Percentiles rank a stretch among this genome's conserved stretches.
Evolutionary conservation across 2,113 vertebrate species (phyloP).

Genomic region (Thamnophis sirtalis): DNA sequence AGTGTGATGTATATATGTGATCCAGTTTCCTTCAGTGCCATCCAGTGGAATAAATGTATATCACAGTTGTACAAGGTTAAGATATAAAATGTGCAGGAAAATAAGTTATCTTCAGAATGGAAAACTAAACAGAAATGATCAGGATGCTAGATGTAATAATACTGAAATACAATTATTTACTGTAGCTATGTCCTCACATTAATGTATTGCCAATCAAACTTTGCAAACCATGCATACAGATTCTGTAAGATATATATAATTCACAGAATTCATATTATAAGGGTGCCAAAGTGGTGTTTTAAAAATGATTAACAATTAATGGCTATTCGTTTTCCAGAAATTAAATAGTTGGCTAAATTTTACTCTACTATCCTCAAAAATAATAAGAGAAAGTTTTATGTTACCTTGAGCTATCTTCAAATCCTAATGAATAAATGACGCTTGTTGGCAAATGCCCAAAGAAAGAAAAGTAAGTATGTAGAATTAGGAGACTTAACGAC

Average conservation of each 20-base stretch:
- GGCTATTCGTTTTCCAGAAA: conserved; percentile 27
- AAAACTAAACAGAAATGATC: conserved; percentile 49
- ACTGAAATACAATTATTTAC: conserved; percentile 55
- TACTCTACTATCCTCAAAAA: conserved; percentile 7
- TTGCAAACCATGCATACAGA: conserved; percentile 16
- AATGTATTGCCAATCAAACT: conserved; percentile 43
- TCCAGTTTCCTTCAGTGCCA: conserved; percentile 67
- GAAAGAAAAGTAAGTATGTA: background rate
- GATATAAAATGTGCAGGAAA: conserved; percentile 3
- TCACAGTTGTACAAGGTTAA: background rate
- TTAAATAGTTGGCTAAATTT: background rate
- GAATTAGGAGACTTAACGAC: background rate
- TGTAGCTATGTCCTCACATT: conserved; percentile 26
- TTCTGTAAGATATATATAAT: conserved; percentile 46
- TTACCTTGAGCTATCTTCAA: background rate
- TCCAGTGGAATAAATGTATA: conserved; percentile 59
- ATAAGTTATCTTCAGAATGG: conserved; percentile 39
- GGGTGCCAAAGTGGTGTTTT: background rate
- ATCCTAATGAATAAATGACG: background rate
- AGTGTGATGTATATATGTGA: conserved; percentile 9
- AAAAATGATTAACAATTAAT: conserved; percentile 30
- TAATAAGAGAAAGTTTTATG: background rate
- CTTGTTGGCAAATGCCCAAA: background rate
- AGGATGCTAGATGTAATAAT: conserved; percentile 34
- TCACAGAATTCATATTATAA: conserved; percentile 42